Base-by-base conservation (phyloP, 2,797 vertebrate genomes). In the Pipistrellus pipistrellus region DNA sequence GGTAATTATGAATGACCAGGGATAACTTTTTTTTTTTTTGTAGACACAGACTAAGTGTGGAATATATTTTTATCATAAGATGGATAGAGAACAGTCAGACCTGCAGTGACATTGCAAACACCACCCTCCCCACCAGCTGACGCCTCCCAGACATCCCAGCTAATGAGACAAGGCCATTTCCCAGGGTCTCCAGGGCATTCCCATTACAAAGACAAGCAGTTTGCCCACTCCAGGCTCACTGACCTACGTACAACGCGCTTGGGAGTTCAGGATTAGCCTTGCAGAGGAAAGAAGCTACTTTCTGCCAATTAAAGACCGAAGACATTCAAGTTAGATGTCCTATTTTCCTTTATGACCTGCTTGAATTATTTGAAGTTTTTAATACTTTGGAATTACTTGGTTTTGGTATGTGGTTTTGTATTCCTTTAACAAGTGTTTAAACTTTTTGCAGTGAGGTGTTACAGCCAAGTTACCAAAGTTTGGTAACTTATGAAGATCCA, bases 401-500 rank as follows among this genome's bases (percentile, higher is more conserved):
- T 32, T 83, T 73, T 9, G 38, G 48, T n/a, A 23, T 93, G 68
- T 14, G 18, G 35, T 35, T 77, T 69, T 27, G 23, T 25, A 27
- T 51, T 44, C 55, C 7, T 89, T 81, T n/a, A 90, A 78, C 15
- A 66, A 71, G 8, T 41, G 51, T 71, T 53, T 62, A 62, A 81
- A 35, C 17, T 48, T 59, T 91, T 44, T 68, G 88, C 3, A 59
- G 48, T 44, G 51, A 88, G 85, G 30, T 72, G 80, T 75, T 38
- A 59, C 0, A 27, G n/a, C 20, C 20, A 66, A 53, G 53, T 53
- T 59, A 35, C 57, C 76, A 25, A 78, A 66, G 44, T 59, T 77
- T 32, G n/a, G 13, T 80, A 66, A 84, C 72, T 53, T 76, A 14
- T 38, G 18, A 75, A 90, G 76, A 48, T 44, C 35, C 27, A 25